Conservation (phyloP, 2,888 invertebrate genomes). For the Pasiphila rectangulata region DNA sequence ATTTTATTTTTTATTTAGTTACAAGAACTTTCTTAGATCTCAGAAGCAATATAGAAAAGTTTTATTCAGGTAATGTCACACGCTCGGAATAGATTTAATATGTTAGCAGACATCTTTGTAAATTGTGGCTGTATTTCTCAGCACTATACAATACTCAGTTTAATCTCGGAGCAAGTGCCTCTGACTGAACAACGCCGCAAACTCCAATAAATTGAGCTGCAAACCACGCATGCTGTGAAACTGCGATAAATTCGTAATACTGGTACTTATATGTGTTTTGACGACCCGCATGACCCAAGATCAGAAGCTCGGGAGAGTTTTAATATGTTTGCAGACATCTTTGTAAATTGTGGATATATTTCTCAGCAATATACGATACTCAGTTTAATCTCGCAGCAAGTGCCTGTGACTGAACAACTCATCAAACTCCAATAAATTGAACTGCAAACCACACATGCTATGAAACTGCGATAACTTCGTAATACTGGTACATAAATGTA, state of each 20-base stretch:
- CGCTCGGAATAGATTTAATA: too few relatives aligned
- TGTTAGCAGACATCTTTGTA: too few relatives aligned
- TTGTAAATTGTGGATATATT: not conserved
- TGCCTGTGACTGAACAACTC: slow-evolving; percentile 24
- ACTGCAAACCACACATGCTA: slow-evolving; percentile 46
- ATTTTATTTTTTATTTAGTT: too few relatives aligned
- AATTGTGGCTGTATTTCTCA: not conserved
- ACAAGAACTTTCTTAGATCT: too few relatives aligned
- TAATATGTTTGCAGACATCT: too few relatives aligned
- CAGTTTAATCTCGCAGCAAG: slow-evolving; percentile 20
- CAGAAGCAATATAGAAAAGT: too few relatives aligned
- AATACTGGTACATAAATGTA: too few relatives aligned
- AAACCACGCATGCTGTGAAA: slow-evolving; percentile 48
- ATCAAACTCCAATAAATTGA: slow-evolving; percentile 45
- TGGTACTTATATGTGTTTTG: too few relatives aligned
- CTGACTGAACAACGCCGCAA: slow-evolving; percentile 27
- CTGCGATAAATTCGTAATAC: slow-evolving; percentile 1
- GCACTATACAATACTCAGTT: slow-evolving; percentile 9
- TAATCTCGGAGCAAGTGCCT: slow-evolving; percentile 20
- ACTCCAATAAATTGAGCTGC: slow-evolving; percentile 47
- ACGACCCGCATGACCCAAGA: too few relatives aligned
- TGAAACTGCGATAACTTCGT: slow-evolving; percentile 32
- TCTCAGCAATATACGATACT: slow-evolving; percentile 4
- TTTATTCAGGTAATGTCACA: too few relatives aligned
- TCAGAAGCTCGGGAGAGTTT: too few relatives aligned